A percentile compares a stretch with the other conserved stretches of the same genome.
phyloP scores from a whole-genome alignment of 2,797 vertebrate genomes.

The Craterocephalus amniculus region DNA sequence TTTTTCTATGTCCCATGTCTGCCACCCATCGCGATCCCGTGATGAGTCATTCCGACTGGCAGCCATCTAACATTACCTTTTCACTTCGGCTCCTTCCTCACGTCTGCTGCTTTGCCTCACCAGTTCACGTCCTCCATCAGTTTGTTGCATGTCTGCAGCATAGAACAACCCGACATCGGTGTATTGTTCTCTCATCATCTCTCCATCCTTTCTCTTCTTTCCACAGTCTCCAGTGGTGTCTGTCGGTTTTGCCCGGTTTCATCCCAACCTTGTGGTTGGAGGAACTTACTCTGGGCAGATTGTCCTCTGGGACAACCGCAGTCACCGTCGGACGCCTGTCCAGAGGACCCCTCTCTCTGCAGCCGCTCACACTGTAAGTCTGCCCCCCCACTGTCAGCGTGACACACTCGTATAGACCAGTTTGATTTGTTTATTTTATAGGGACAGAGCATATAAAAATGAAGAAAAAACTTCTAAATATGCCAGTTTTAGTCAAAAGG shows the following conservation, averaged over 20 bases:
- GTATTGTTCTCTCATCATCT: background rate
- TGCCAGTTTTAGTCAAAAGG: no score
- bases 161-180: constrained; percentile 10
- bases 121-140: constrained; percentile 4
- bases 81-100: constrained; percentile 45
- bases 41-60: constrained; percentile 48
- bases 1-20: constrained; percentile 52
- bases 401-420: background rate
- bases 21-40: constrained; percentile 70
- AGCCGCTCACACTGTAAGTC: constrained; percentile 92
- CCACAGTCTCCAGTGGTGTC: constrained; percentile 96
- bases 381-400: background rate
- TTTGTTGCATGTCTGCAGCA: background rate
- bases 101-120: constrained; percentile 30
- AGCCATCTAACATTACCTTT: constrained; percentile 53
- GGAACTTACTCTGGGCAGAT: constrained; percentile 98
- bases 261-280: constrained; percentile 95
- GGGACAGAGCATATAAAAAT: no score
- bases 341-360: constrained; percentile 96
- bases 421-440: no score
- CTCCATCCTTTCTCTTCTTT: constrained; percentile 18
- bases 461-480: no score
- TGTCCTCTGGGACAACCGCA: constrained; percentile 97
- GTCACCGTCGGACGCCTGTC: constrained; percentile 94
- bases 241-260: constrained; percentile 96